Conservation (phyloP, 2,888 invertebrate genomes). For the Meandrusa payeni region DNA sequence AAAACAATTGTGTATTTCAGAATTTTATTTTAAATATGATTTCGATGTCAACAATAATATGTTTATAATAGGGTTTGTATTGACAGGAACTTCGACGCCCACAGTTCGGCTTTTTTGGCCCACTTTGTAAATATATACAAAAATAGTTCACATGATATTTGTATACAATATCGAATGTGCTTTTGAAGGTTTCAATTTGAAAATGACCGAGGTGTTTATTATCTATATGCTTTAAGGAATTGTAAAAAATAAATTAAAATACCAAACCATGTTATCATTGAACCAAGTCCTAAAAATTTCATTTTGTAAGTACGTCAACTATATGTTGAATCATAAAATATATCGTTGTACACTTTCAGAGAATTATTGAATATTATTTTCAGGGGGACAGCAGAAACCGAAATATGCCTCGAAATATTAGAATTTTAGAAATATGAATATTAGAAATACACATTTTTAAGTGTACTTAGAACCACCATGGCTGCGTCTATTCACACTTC, state of each 20-base stretch:
- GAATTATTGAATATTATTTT: too few relatives aligned
- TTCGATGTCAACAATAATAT: constrained; percentile 22
- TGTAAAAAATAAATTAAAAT: constrained; percentile 4
- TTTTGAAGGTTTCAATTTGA: constrained; percentile 2
- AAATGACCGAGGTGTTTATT: not conserved
- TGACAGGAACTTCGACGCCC: constrained; percentile 4
- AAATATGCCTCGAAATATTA: too few relatives aligned
- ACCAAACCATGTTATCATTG: constrained; percentile 16
- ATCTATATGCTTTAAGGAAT: not conserved
- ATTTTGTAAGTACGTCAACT: constrained; percentile 23
- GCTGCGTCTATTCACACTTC: not conserved
- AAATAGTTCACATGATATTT: constrained; percentile 17
- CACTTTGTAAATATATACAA: constrained; percentile 16
- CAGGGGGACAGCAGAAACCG: too few relatives aligned
- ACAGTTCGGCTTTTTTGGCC: constrained; percentile 9
- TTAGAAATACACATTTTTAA: too few relatives aligned
- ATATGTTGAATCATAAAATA: too few relatives aligned
- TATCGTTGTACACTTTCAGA: too few relatives aligned
- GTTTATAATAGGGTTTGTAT: constrained; percentile 13
- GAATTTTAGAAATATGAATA: too few relatives aligned
- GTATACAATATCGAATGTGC: constrained; percentile 6
- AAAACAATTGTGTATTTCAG: constrained; percentile 23
- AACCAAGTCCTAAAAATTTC: not conserved
- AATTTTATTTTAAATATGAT: constrained; percentile 24
- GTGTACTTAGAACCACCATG: too few relatives aligned